phyloP scores from a whole-genome alignment of 2,113 vertebrate genomes.

The Cyphomyrus plagiostoma region DNA sequence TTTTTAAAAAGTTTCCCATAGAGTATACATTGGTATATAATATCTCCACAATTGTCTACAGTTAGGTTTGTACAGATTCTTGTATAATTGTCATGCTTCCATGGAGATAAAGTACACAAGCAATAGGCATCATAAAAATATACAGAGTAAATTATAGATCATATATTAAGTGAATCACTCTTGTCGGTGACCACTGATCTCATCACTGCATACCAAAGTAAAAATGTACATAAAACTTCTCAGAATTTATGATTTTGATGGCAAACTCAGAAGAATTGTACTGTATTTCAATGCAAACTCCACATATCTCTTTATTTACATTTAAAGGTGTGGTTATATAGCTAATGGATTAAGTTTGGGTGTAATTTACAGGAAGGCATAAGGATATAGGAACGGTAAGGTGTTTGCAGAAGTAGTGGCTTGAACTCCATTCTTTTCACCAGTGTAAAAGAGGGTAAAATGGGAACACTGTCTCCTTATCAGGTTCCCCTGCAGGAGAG shows the following conservation, averaged over 20 bases:
- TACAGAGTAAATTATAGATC: conserved; percentile 10
- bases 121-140: conserved; percentile 23
- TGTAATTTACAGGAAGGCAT: background rate
- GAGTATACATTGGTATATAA: conserved; percentile 6
- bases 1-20: conserved; percentile 4
- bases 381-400: background rate
- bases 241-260: background rate
- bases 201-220: background rate
- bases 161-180: background rate
- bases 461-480: background rate
- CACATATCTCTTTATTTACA: conserved; percentile 1
- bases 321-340: background rate
- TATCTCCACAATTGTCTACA: conserved; percentile 18
- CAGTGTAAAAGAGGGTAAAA: background rate
- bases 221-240: background rate
- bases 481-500: background rate
- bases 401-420: background rate
- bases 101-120: conserved; percentile 26
- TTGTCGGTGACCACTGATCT: background rate
- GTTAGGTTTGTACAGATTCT: conserved; percentile 13
- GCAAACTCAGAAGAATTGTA: background rate
- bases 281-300: background rate
- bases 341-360: background rate
- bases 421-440: background rate
- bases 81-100: conserved; percentile 18